Evolutionary conservation across 2,797 vertebrate genomes (phyloP).

Genomic region (Silurus lanzhouensis): DNA sequence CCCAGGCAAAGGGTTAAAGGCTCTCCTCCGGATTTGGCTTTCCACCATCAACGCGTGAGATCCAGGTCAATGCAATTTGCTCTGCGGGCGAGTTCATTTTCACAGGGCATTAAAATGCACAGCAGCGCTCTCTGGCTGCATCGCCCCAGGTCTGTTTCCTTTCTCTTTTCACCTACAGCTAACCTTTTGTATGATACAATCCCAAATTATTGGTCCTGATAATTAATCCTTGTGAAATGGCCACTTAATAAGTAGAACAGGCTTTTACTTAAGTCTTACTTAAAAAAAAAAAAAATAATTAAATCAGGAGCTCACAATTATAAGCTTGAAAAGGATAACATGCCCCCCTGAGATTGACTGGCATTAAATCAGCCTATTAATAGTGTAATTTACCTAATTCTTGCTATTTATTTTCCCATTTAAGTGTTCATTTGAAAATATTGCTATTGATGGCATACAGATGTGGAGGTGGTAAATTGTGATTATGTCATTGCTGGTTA

Average conservation of each 20-base stretch:
- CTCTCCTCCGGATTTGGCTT: conserved; percentile 52
- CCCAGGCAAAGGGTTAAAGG: conserved; percentile 57
- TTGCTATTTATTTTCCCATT: conserved; percentile 36
- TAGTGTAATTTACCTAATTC: conserved; percentile 47
- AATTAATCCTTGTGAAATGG: conserved; percentile 66
- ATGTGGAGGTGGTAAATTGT: background rate
- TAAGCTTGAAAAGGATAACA: conserved; percentile 41
- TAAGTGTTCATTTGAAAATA: conserved; percentile 50
- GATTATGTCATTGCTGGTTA: conserved; percentile 3
- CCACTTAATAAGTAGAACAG: conserved; percentile 62
- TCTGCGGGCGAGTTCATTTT: conserved; percentile 63
- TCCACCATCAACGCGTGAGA: conserved; percentile 53
- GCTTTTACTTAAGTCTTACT: conserved; percentile 59
- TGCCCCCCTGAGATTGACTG: conserved; percentile 36
- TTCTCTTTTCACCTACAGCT: conserved; percentile 60
- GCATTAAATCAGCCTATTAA: conserved; percentile 45
- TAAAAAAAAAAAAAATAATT: conserved; percentile 44
- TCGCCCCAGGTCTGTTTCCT: conserved; percentile 60
- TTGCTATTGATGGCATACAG: conserved; percentile 38
- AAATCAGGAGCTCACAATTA: conserved; percentile 58
- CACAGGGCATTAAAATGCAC: conserved; percentile 60
- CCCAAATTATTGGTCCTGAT: conserved; percentile 65
- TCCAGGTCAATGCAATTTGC: conserved; percentile 66
- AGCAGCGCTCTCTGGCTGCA: conserved; percentile 43
- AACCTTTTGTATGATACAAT: conserved; percentile 65